A percentile compares a stretch with the other conserved stretches of the same genome.
These are phyloP conservation scores for Hydriomena furcata DNA, from an alignment of 2,888 invertebrate genomes.

Conservation along the genomic window DNA sequence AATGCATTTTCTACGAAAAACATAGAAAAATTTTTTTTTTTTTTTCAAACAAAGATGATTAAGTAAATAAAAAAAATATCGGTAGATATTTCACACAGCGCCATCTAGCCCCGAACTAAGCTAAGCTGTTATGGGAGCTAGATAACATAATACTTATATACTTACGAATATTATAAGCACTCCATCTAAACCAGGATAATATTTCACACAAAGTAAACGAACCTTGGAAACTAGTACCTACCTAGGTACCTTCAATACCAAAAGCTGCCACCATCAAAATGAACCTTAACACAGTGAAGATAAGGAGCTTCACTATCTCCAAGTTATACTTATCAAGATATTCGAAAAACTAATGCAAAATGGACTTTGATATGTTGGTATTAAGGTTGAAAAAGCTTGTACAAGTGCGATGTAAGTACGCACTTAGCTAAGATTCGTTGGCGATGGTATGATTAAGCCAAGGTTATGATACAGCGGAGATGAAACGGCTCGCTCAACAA, in stretches of 20 bases:
- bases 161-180: not conserved
- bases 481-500: slow-evolving; percentile 6
- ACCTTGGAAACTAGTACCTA: slow-evolving; percentile 20
- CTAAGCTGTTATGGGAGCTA: not conserved
- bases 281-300: slow-evolving; percentile 18
- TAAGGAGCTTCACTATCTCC: slow-evolving; percentile 20
- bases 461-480: slow-evolving; percentile 32
- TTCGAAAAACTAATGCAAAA: not conserved
- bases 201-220: slow-evolving; percentile 15
- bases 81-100: too few species aligned
- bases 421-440: slow-evolving; percentile 29
- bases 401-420: slow-evolving; percentile 14
- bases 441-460: slow-evolving; percentile 30
- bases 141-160: not conserved
- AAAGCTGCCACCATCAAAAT: slow-evolving; percentile 22
- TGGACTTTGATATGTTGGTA: slow-evolving; percentile 7
- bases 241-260: slow-evolving; percentile 8
- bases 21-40: too few species aligned
- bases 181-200: slow-evolving; percentile 20
- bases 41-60: too few species aligned
- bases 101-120: too few species aligned
- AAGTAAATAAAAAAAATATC: too few species aligned
- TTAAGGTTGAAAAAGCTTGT: slow-evolving; percentile 18
- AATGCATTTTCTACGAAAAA: too few species aligned
- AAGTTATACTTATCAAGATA: slow-evolving; percentile 18